A percentile compares a stretch with the other conserved stretches of the same genome.
Evolutionary conservation across 2,113 vertebrate species (phyloP).

Genomic region (Puntigrus tetrazona): DNA sequence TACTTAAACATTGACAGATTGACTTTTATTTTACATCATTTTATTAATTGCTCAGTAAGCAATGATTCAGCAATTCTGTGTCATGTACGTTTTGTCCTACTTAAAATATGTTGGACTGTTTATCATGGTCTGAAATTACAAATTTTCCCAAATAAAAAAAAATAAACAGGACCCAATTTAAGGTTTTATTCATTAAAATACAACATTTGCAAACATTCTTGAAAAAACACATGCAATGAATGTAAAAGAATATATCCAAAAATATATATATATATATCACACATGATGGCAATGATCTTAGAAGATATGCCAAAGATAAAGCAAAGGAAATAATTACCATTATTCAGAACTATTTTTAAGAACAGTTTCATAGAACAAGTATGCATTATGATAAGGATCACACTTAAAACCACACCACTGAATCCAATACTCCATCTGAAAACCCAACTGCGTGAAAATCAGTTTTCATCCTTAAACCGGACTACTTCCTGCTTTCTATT

Average conservation of each 20-base stretch:
- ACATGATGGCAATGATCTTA: neutral
- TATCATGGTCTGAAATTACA: neutral
- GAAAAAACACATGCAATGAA: neutral
- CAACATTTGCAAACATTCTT: neutral
- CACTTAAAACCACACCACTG: neutral
- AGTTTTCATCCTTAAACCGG: neutral
- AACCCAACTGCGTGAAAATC: conserved; percentile 1
- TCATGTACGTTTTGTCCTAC: too few relatives aligned
- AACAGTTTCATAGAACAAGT: neutral
- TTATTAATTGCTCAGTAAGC: too few relatives aligned
- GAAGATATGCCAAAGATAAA: neutral
- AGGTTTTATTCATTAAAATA: neutral
- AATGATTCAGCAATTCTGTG: too few relatives aligned
- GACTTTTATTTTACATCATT: too few relatives aligned
- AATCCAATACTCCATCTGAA: neutral
- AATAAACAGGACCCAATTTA: neutral
- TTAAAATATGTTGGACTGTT: neutral
- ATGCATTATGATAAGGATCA: neutral
- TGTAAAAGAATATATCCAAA: neutral
- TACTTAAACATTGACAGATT: too few relatives aligned
- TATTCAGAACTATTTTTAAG: neutral
- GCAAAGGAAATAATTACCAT: neutral
- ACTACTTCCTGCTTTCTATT: neutral
- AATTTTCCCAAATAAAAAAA: neutral
- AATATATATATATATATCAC: neutral